A percentile compares a stretch with the other conserved stretches of the same genome.
Evolutionary conservation across 30 jellyfish, hydroid and myxozoan genomes (phyloP).

Genomic region (Hydractinia symbiolongicarpus): DNA sequence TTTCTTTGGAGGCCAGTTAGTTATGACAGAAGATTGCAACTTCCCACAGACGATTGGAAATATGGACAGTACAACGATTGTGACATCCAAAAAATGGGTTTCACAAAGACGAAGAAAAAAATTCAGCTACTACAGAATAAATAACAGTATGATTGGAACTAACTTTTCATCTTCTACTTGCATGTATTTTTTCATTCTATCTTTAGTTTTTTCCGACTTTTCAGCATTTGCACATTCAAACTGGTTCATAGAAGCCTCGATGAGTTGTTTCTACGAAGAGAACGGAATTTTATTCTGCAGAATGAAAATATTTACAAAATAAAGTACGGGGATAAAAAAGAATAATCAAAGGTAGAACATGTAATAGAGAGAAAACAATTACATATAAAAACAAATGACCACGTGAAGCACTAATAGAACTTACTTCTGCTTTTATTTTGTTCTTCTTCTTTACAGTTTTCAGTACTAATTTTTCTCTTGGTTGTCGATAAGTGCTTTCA

Average conservation of each 20-base stretch:
- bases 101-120: not conserved
- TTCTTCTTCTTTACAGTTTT: conserved; percentile 43
- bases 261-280: conserved; percentile 52
- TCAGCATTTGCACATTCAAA: conserved; percentile 85
- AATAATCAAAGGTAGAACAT: not conserved
- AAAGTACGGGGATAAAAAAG: not conserved
- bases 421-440: conserved; percentile 72
- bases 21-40: no score
- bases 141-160: not conserved
- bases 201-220: conserved; percentile 77
- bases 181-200: conserved; percentile 35
- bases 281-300: not conserved
- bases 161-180: conserved; percentile 73
- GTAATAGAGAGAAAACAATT: not conserved
- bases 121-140: not conserved
- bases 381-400: no score
- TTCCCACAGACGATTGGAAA: no score
- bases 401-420: not conserved
- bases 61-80: no score
- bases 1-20: no score
- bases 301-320: no score
- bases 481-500: conserved; percentile 50
- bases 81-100: not conserved
- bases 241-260: conserved; percentile 66
- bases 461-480: conserved; percentile 40